Evolutionary conservation across 2,113 vertebrate genomes (phyloP), one percentile per base, ranked within the genome.

Genomic region (Leuciscus idus): DNA sequence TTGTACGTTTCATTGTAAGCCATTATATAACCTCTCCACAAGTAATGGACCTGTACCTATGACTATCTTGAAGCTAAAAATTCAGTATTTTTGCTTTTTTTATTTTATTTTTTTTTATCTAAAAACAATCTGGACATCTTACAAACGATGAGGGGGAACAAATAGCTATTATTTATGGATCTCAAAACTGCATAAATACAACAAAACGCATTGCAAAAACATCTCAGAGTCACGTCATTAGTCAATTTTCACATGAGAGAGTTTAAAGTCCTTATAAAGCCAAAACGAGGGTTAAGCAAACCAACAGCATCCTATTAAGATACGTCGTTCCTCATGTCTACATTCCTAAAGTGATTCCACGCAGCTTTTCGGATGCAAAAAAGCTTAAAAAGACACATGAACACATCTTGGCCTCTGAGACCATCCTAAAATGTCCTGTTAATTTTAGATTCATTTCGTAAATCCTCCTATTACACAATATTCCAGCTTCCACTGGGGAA

Each of bases 301-400:
- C 26, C 62, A 70, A 52, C 64, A 82, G 43, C 28, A 70, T 64
- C 57, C 57, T 62, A 61, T 68, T 52, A 82, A 48, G 8, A 68
- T 43, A 52, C 33, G 11, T 55, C 3, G 68, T 73, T 84, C 66
- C 68, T 73, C 33, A 11, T 19, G 68, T 74, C 82, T 84, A 84
- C 68, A 84, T 84, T 84, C 68, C 82, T 84, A 84, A 83, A 84
- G 68, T 33, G 30, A 84, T 55, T 57, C 50, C 48, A 78, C n/a
- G 6, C 19, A 52, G 81, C 64, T 52, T 68, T 68, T 21, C 28
- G 19, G 30, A 55, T 13, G 19, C 26, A 70, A 70, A 50, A 68
- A 70, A 57, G 50, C 36, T 50, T 52, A 52, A 82, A 78, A 79
- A 55, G 75, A 82, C 80, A 82, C 46, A 70, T 36, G 28, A 82